Evolutionary conservation across 2,113 vertebrate species (phyloP), one percentile per base, ranked within the genome.

Genomic region (Dipodomys stephensi): DNA sequence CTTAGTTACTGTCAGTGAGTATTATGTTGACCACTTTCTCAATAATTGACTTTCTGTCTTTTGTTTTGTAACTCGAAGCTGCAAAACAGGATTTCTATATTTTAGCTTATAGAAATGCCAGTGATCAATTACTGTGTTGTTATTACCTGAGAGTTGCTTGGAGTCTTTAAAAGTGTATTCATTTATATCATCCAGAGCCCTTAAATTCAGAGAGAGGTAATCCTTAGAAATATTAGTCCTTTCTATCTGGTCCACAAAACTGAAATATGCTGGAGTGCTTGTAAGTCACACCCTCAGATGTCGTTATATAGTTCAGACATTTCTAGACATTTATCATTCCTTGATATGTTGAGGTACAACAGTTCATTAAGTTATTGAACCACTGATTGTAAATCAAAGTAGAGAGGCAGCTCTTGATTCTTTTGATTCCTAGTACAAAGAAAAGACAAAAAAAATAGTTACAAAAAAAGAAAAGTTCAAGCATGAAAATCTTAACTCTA

Each of bases 181-280:
- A 64, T 64, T 64, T 87, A 77, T 80, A 27, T 76, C 83, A 87
- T 74, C 46, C 77, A 92, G n/a, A 94, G 27, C 68, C 73, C 46
- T 84, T 87, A 44, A 64, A 74, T 65, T 10, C 16, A 83, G 25
- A 32, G 13, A 92, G 23, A 72, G 9, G 71, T 49, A 4, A 23
- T 64, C 62, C 23, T 64, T 64, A 27, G 28, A 95, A 76, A 90
- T 53, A 25, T 86, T 87, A 39, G 27, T 2, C 39, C 7, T 89
- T 83, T 85, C 28, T 62, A 69, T 44, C 12, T 81, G 76, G 69
- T 67, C 88, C 53, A 32, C 62, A 93, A 82, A 85, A 93, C 53
- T 3, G 23, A 23, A 57, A 57, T 57, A 15, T 64, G 19, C 62
- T 64, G 25, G 20, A 7, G 23, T 64, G 62, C 23, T 25, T 64